Evolutionary conservation across 2,888 invertebrate species (phyloP).

Genomic region (Erebia ligea): DNA sequence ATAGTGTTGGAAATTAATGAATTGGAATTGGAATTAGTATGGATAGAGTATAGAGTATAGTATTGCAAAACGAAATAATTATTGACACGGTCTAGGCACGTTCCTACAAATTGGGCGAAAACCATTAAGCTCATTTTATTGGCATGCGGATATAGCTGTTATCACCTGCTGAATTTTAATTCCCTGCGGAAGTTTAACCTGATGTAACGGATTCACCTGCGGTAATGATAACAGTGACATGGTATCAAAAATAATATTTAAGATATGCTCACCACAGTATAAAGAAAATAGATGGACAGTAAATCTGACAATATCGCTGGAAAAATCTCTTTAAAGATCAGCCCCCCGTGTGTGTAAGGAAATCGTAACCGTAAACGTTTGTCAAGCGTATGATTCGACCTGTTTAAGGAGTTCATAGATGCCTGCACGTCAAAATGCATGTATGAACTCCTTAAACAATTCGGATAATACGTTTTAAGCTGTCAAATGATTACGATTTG

Average conservation of each 20-base stretch:
- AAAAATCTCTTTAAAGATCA: no score
- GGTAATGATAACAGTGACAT: slow-evolving; percentile 28
- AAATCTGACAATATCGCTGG: not conserved
- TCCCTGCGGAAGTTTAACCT: slow-evolving; percentile 77
- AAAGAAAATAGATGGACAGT: not conserved
- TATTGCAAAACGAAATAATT: not conserved
- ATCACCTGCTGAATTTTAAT: slow-evolving; percentile 80
- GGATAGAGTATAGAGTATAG: no score
- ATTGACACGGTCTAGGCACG: not conserved
- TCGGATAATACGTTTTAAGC: no score
- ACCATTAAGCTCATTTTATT: slow-evolving; percentile 12
- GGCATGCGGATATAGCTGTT: slow-evolving; percentile 31
- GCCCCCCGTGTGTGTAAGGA: no score
- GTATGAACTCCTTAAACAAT: no score
- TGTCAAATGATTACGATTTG: no score
- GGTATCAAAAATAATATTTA: slow-evolving; percentile 5
- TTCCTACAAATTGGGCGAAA: not conserved
- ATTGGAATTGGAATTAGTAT: no score
- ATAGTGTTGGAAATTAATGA: no score
- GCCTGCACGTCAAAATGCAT: no score
- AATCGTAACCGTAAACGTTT: no score
- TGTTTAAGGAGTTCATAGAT: no score
- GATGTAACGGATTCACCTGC: slow-evolving; percentile 77
- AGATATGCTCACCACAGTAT: not conserved
- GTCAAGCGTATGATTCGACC: no score